Evolutionary conservation across 2,113 vertebrate species (phyloP), one percentile per base, ranked within the genome.

Genomic region (Ailuropoda melanoleuca): DNA sequence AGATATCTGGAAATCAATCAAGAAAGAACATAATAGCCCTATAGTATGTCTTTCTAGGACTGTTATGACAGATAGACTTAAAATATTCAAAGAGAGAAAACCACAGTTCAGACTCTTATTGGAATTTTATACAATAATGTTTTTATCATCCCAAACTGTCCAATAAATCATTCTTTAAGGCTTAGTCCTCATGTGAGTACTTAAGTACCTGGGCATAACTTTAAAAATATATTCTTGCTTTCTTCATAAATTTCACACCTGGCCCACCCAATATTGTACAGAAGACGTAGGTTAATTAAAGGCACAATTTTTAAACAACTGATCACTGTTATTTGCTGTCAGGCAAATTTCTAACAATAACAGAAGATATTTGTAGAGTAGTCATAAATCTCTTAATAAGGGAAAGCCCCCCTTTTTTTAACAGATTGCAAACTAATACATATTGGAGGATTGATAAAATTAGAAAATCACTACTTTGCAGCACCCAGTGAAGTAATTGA

Each of bases 11-110:
- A 29, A 96, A 62, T 75, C 39, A 96, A 87, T 86, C 46, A 93
- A 94, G 21, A 83, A 97, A 96, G 55, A 85, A 92, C 13, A 55
- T 8, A 83, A 85, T 64, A 90, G 24, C 48, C 6, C 4, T n/a
- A 60, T 4, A 74, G 24, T 78, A 14, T 92, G 17, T 92, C 43
- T 92, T 58, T 64, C 56, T 56, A 55, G 23, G 19, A 17, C 13
- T 26, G 14, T 48, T 85, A 60, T 15, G 53, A 87, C 4, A 58
- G 31, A 81, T 58, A 89, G 31, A 92, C 17, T 81, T 88, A 64
- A 91, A 82, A 64, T 72, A 92, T 70, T 70, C 23, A 81, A 85
- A 84, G 55, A 90, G 93, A 93, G 55, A 90, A 94, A 93, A 68
- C 13, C 39, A 70, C 60, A 83, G 17, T 81, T 89, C 14, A 82